Percentiles rank a stretch among this genome's conserved stretches.
phyloP scores from a whole-genome alignment of 2,113 vertebrate genomes.

The Ammodytes dubius region DNA sequence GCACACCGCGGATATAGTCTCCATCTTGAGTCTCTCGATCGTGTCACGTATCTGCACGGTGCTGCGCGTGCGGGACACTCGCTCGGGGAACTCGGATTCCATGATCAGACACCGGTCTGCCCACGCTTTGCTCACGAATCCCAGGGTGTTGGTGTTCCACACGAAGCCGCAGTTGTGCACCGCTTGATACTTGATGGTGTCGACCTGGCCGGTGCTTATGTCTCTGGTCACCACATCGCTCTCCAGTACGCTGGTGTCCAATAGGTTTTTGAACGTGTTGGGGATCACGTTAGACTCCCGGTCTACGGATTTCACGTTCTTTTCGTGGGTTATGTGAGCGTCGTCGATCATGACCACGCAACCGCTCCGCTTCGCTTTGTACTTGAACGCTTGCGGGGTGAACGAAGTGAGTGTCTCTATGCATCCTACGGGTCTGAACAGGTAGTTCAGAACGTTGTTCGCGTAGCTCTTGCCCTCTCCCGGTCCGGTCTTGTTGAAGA shows the following conservation, averaged over 20 bases:
- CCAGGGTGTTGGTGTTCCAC: conserved; percentile 41
- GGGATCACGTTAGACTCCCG: conserved; percentile 31
- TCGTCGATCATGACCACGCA: conserved; percentile 42
- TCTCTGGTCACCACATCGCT: conserved; percentile 31
- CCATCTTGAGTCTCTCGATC: neutral
- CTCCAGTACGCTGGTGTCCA: conserved; percentile 36
- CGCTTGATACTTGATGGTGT: neutral
- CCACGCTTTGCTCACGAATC: too few relatives aligned
- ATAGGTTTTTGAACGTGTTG: conserved; percentile 36
- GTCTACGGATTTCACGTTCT: neutral
- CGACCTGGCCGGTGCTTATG: neutral
- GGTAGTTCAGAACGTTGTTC: neutral
- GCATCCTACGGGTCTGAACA: conserved; percentile 4
- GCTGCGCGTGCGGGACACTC: neutral
- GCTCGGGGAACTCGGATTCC: neutral
- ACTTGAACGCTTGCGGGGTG: conserved; percentile 36
- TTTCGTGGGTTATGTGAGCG: conserved; percentile 35
- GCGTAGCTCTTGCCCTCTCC: conserved; percentile 44
- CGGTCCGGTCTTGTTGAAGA: conserved; percentile 22
- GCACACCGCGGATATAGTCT: neutral
- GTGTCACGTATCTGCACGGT: conserved; percentile 18
- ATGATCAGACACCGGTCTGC: conserved; percentile 35
- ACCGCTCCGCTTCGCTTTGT: conserved; percentile 13
- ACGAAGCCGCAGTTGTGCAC: conserved; percentile 43
- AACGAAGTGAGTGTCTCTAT: conserved; percentile 32